These are phyloP conservation scores for Talpa occidentalis DNA, from an alignment of 2,113 vertebrate genomes.

Conservation along the genomic window DNA sequence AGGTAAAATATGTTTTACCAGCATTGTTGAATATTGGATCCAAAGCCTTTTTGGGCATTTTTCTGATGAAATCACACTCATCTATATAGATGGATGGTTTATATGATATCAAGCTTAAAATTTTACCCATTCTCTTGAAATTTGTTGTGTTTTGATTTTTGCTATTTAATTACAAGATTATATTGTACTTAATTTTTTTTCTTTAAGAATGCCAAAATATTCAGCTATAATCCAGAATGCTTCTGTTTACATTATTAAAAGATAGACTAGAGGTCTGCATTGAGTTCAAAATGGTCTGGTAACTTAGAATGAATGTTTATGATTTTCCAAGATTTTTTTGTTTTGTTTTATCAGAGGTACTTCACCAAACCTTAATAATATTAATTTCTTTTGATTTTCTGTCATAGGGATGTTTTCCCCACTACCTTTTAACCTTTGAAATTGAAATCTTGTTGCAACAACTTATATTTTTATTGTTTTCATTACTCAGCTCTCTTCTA, in stretches of 20 bases:
- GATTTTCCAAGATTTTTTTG: not conserved
- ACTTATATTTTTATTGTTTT: not conserved
- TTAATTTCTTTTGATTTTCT: not conserved
- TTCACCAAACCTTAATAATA: not conserved
- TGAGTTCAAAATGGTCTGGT: not conserved
- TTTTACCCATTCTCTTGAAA: slow-evolving; percentile 20
- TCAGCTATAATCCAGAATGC: not conserved
- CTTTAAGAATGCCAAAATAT: slow-evolving; percentile 36
- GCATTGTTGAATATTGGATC: not conserved
- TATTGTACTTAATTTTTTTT: not conserved
- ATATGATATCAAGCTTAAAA: not conserved
- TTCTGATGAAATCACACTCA: not conserved
- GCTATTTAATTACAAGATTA: slow-evolving; percentile 29
- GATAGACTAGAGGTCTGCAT: not conserved
- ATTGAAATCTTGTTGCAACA: not conserved
- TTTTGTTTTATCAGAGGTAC: not conserved
- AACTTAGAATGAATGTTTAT: slow-evolving; percentile 10
- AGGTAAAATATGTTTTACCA: not conserved
- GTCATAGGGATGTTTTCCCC: not conserved
- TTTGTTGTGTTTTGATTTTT: slow-evolving; percentile 55
- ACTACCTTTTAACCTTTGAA: not conserved
- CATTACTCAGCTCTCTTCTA: too few relatives aligned
- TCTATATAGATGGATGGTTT: not conserved
- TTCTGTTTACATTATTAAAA: not conserved
- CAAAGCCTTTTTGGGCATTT: not conserved